A percentile compares a stretch with the other conserved stretches of the same genome.
Evolutionary conservation across 2,888 invertebrate genomes (phyloP).

Genomic region (Malthinus flaveolus): DNA sequence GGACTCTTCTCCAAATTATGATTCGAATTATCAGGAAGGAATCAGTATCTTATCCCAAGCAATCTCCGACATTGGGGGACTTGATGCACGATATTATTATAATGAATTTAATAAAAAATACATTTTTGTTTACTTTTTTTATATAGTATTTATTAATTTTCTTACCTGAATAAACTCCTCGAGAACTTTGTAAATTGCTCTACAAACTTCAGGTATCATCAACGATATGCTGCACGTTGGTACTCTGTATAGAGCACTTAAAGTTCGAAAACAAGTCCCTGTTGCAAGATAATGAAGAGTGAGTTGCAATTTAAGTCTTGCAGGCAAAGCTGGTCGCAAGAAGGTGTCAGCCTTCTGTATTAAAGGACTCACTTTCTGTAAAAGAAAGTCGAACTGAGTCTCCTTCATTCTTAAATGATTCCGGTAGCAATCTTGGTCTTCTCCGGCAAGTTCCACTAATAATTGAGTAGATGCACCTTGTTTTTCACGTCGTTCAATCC

Average conservation of each 20-base stretch:
- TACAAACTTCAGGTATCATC: not conserved
- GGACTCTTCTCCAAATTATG: no score
- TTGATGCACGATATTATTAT: not conserved
- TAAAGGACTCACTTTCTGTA: not conserved
- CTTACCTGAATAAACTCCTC: not conserved
- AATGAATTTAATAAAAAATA: no score
- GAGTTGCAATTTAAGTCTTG: not conserved
- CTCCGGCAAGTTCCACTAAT: slow-evolving; percentile 14
- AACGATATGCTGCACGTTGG: slow-evolving; percentile 1
- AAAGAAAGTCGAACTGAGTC: slow-evolving; percentile 7
- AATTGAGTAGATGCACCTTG: slow-evolving; percentile 13
- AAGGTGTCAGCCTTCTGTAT: slow-evolving; percentile 2
- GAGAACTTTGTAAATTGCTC: not conserved
- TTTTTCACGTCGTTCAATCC: slow-evolving; percentile 6
- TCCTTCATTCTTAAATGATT: slow-evolving; percentile 22
- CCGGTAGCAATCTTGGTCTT: slow-evolving; percentile 9
- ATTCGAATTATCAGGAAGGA: no score
- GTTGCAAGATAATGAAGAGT: slow-evolving; percentile 3
- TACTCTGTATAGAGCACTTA: not conserved
- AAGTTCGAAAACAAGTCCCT: not conserved
- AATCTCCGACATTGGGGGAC: not conserved
- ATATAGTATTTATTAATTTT: not conserved
- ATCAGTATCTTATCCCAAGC: no score
- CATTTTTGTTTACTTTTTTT: not conserved
- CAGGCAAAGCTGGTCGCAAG: not conserved